Percentiles rank a stretch among this genome's conserved stretches.
These are phyloP conservation scores for Trisateles emortualis DNA, from an alignment of 2,888 invertebrate species.

Conservation along the genomic window DNA sequence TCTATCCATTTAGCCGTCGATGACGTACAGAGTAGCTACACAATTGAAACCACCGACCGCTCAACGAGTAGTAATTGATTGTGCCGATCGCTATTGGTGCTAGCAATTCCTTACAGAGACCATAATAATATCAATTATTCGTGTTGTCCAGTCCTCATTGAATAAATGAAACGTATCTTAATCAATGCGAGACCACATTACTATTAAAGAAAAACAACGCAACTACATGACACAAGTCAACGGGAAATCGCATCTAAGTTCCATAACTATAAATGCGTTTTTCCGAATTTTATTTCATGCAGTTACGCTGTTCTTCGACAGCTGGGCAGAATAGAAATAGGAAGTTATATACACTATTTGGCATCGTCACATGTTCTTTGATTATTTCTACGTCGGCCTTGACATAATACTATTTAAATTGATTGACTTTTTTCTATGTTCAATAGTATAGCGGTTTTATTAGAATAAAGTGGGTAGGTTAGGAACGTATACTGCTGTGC, in stretches of 20 bases:
- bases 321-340: conserved; percentile 43
- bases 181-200: conserved; percentile 45
- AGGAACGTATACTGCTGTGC: not conserved
- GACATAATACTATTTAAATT: conserved; percentile 44
- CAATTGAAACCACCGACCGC: conserved; percentile 77
- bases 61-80: conserved; percentile 83
- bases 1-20: conserved; percentile 28
- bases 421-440: conserved; percentile 34
- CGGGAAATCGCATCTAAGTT: too few relatives aligned
- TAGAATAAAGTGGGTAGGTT: not conserved
- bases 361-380: conserved; percentile 39
- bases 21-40: conserved; percentile 66
- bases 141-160: conserved; percentile 46
- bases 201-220: too few relatives aligned
- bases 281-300: too few relatives aligned
- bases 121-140: conserved; percentile 62
- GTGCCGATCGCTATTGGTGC: conserved; percentile 65
- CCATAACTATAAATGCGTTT: too few relatives aligned
- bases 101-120: conserved; percentile 62
- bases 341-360: conserved; percentile 52
- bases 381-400: conserved; percentile 44
- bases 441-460: conserved; percentile 15
- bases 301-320: too few relatives aligned
- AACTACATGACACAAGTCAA: too few relatives aligned
- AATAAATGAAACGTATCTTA: conserved; percentile 51